Percentiles rank a stretch among this genome's conserved stretches.
phyloP scores from a whole-genome alignment of 2,113 vertebrate species.

The Sander lucioperca region DNA sequence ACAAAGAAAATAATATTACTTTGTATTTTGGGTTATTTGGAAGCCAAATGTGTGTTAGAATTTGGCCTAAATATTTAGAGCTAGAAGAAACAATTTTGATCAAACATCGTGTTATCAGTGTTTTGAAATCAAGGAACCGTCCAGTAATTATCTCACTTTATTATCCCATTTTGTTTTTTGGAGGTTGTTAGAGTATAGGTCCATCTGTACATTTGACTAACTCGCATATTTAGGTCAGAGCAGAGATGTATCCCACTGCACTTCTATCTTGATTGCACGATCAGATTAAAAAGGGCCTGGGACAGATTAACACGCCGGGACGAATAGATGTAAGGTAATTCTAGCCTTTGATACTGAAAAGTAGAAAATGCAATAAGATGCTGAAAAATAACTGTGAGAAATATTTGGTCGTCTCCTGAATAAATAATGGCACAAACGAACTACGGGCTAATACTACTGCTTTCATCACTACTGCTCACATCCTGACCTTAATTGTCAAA shows the following conservation, averaged over 20 bases:
- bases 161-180: slow-evolving; percentile 14
- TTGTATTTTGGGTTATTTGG: not conserved
- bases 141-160: not conserved
- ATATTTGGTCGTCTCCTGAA: not conserved
- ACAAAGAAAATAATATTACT: not conserved
- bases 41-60: not conserved
- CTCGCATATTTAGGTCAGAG: slow-evolving; percentile 77
- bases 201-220: slow-evolving; percentile 52
- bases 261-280: slow-evolving; percentile 59
- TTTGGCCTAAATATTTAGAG: not conserved
- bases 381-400: not conserved
- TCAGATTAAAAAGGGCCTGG: slow-evolving; percentile 72
- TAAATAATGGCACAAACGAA: not conserved
- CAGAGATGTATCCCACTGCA: slow-evolving; percentile 64
- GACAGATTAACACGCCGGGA: slow-evolving; percentile 61
- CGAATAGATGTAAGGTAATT: slow-evolving; percentile 65
- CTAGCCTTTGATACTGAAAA: slow-evolving; percentile 51
- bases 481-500: not conserved
- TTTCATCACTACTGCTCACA: not conserved
- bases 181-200: slow-evolving; percentile 3
- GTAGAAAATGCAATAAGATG: not conserved
- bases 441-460: not conserved
- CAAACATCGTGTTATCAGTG: not conserved
- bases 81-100: not conserved
- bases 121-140: slow-evolving; percentile 9